Evolutionary conservation across 2,888 invertebrate species (phyloP).

Genomic region (Agrotis puta): DNA sequence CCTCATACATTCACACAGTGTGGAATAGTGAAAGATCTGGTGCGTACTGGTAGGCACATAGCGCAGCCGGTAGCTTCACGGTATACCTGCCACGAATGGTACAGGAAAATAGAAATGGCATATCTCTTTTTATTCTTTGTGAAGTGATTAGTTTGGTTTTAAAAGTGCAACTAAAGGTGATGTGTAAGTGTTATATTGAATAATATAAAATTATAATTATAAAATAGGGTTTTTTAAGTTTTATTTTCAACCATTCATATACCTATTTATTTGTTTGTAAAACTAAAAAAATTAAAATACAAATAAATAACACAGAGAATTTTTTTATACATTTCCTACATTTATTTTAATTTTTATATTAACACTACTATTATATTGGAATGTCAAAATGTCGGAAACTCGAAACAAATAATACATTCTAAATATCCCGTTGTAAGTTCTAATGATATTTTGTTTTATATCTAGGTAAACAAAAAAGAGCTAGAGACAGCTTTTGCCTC

Average conservation of each 20-base stretch:
- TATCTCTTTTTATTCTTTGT: constrained; percentile 8
- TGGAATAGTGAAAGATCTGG: background rate
- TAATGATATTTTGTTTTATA: background rate
- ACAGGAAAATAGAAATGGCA: background rate
- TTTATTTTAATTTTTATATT: too few species aligned
- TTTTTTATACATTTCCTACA: too few species aligned
- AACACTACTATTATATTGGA: too few species aligned
- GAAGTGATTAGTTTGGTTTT: background rate
- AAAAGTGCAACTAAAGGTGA: background rate
- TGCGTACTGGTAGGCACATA: constrained; percentile 25
- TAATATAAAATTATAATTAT: too few species aligned
- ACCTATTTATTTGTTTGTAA: too few species aligned
- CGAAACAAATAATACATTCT: too few species aligned
- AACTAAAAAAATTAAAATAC: too few species aligned
- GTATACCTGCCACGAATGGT: background rate
- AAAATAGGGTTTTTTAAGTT: too few species aligned
- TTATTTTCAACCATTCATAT: too few species aligned
- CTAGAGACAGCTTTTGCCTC: background rate
- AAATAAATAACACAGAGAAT: too few species aligned
- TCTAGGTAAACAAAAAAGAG: background rate
- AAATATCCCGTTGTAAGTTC: too few species aligned
- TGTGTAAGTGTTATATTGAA: background rate
- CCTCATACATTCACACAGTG: background rate
- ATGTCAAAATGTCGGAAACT: too few species aligned
- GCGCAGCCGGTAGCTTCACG: constrained; percentile 22